Evolutionary conservation across 2,888 invertebrate species (phyloP), one percentile per base, ranked within the genome.

Genomic region (Tenthredo scrophulariae): DNA sequence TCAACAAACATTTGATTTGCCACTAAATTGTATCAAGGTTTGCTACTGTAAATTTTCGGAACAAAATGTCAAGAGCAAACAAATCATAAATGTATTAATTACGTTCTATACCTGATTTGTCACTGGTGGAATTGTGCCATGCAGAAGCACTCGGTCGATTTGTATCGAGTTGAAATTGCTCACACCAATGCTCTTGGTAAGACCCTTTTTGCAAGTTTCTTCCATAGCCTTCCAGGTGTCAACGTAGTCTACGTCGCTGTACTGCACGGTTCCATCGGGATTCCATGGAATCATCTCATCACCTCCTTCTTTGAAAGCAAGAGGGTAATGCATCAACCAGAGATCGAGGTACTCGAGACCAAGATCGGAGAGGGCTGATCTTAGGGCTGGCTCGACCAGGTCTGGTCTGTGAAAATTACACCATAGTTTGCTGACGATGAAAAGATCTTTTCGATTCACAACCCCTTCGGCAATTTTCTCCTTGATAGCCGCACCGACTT

Each of bases 311-410:
- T 87, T 95, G 90, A 96, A 97, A 0, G 95, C 97, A 92, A 97
- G 95, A 0, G 98, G 98, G 98, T 98, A 98, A 93, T 98, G 98
- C 29, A 98, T 97, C 5, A 98, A 94, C 91, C 97, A 98, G 82
- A 98, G 94, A 93, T 98, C 98, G 65, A 98, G 90, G 91, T 98
- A 98, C 0, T 96, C 94, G 0, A 97, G 89, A 9, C 96, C 95
- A 5, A 98, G 94, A 92, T 97, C 95, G 46, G 94, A 93, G 26
- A 98, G 93, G 0, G 97, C 96, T 79, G 94, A 94, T 90, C 94
- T 94, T 46, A 97, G 93, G 0, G 96, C 96, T 0, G 95, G 94
- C 72, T 95, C 94, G n/a, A 98, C 98, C 87, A 96, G 93, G 88
- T 97, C 97, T 0, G 96, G 95, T 9, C 95, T 95, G 93, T 98